Evolutionary conservation across 1,140 invertebrate genomes (phyloP), one percentile per base, ranked within the genome.

Genomic region (Augochlora pura): DNA sequence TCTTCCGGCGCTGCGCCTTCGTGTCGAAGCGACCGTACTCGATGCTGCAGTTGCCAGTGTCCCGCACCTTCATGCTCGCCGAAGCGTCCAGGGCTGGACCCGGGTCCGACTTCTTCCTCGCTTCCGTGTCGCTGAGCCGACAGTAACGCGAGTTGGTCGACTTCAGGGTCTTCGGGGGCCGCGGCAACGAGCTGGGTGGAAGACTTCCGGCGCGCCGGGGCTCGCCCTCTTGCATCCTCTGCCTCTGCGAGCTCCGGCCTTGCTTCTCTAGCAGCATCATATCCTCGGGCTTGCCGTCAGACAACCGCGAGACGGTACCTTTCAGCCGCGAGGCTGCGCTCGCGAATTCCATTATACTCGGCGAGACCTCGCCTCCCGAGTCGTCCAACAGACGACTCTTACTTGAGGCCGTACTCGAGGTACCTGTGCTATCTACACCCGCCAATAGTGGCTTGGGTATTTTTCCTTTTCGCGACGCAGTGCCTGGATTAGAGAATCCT

Each of bases 401-500:
- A 88, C 93, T 94, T 63, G 94, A 93, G 12, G 93, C 93, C 16
- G 92, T 92, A 67, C 94, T 94, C 75, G 90, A 92, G 76, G 91
- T 90, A 84, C 90, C 89, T 74, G 91, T 84, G 83, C 90, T 89
- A 89, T 94, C 90, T 94, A 96, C 94, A 95, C 96, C 94, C 94
- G 96, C 95, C 93, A 97, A 91, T 96, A 96, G 90, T 96, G 96
- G 95, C 93, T 96, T 95, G 95, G 96, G 94, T 94, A 96, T 94
- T 96, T 96, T 96, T 95, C 96, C 95, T 95, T 96, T 96, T 96
- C 96, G 93, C 94, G 95, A 94, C 94, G 95, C 89, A 96, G 95
- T 93, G 95, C 96, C 94, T 95, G 96, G 94, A 96, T 96, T 95
- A 96, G 95, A 94, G 95, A 97, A 95, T 95, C 96, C 96, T 94